phyloP scores from a whole-genome alignment of 2,888 invertebrate genomes.

The Phymatocera aterrima region DNA sequence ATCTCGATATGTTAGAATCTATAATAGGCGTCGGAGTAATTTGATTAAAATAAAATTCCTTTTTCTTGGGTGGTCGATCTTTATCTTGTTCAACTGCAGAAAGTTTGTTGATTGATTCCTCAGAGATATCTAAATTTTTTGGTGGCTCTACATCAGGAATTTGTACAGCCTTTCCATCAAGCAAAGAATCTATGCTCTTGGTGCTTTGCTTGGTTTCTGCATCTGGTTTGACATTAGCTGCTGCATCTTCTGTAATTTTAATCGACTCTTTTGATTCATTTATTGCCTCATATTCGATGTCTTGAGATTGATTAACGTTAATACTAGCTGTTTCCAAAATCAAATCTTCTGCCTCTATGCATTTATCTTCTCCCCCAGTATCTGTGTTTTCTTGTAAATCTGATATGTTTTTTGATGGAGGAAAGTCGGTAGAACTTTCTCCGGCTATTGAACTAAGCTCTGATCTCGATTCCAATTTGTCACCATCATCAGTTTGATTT shows the following conservation, averaged over 20 bases:
- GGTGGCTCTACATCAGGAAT: not conserved
- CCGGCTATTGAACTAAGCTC: conserved; percentile 19
- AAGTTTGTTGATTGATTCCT: not conserved
- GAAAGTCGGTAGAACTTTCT: not conserved
- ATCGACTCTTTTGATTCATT: not conserved
- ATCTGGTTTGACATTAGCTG: not conserved
- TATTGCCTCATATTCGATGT: conserved; percentile 7
- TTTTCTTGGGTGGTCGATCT: not conserved
- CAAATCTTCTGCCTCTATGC: not conserved
- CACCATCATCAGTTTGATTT: conserved; percentile 42
- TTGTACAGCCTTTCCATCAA: not conserved
- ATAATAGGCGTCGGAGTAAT: conserved; percentile 50
- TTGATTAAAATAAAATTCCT: conserved; percentile 26
- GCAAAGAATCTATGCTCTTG: not conserved
- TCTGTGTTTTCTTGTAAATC: not conserved
- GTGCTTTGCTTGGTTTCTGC: not conserved
- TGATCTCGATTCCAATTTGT: conserved; percentile 46
- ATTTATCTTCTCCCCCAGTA: not conserved
- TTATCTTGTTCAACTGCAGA: not conserved
- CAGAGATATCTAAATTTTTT: not conserved
- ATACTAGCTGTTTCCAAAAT: not conserved
- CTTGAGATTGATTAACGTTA: not conserved
- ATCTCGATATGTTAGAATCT: conserved; percentile 53
- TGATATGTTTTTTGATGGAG: not conserved
- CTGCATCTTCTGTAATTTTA: not conserved